Evolutionary conservation across 1,140 invertebrate genomes (phyloP), one percentile per base, ranked within the genome.

Genomic region (Tigriopus japonicus): DNA sequence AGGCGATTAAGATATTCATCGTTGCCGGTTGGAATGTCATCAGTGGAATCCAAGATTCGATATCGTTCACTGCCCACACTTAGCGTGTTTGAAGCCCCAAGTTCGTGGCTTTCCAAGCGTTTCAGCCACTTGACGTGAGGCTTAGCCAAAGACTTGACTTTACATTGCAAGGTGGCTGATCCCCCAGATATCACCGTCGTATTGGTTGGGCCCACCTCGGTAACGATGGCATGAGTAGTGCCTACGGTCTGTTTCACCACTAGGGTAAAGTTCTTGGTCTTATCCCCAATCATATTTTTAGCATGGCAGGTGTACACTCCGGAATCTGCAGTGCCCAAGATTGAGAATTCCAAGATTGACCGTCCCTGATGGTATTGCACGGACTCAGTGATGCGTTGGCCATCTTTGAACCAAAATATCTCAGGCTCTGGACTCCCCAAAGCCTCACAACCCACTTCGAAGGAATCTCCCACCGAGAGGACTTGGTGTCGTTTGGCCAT

Each of bases 221-320:
- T 59, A 15, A 62, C 12, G 10, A 40, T 41, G 28, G 52, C 41
- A 45, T 52, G 19, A 12, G 42, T 28, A 15, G 42, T 23, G 12
- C 54, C 59, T 24, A 23, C 41, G 17, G 40, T n/a, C 66, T 73
- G 71, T 65, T 86, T 84, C 9, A 89, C 85, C 68, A 81, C 78
- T 17, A 89, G 80, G 28, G 83, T 86, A 67, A 83, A 88, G 0
- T 85, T 89, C 19, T 87, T 92, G 1, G 90, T 86, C 10, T 88
- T 86, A 78, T 93, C 88, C 0, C 90, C 90, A n/a, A 91, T 73
- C 69, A 86, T 84, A 70, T 92, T 94, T 55, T 81, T 79, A 1
- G 89, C 89, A 72, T 86, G 84, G 66, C 87, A 93, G 9, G 87
- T 93, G 68, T 93, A 95, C 0, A 93, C 85, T n/a, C 95, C 95